Conservation (phyloP, 2,113 vertebrate genomes). For the Actinemys pallida region DNA sequence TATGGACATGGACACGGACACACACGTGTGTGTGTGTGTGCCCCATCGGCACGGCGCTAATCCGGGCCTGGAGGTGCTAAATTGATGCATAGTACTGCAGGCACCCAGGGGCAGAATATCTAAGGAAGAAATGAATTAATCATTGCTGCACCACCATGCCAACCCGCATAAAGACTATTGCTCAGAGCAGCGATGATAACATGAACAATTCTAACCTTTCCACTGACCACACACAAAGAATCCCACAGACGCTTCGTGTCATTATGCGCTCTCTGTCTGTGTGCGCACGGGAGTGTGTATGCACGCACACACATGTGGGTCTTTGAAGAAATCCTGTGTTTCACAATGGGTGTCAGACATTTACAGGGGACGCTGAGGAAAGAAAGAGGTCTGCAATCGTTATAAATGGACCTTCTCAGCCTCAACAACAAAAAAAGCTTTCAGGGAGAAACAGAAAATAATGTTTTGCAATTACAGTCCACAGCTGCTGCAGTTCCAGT, state of each 20-base stretch:
- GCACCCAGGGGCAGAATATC: conserved; percentile 60
- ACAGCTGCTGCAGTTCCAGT: conserved; percentile 78
- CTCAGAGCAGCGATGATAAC: neutral
- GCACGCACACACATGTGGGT: accelerated
- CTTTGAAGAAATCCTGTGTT: neutral
- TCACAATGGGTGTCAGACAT: conserved; percentile 15
- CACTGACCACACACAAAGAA: neutral
- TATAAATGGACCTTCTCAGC: conserved; percentile 51
- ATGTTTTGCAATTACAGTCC: conserved; percentile 84
- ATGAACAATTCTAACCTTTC: neutral
- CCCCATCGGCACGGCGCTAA: conserved; percentile 43
- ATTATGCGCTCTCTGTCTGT: accelerated
- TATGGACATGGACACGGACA: neutral
- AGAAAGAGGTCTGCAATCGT: conserved; percentile 39
- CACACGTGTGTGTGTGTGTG: neutral
- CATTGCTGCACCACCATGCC: neutral
- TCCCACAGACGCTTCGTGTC: neutral
- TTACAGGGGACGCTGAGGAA: neutral
- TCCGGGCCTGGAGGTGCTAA: conserved; percentile 40
- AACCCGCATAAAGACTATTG: neutral
- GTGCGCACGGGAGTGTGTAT: accelerated
- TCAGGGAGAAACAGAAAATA: conserved; percentile 86
- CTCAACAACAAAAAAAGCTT: conserved; percentile 69
- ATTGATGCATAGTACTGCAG: conserved; percentile 54
- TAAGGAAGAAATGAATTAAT: conserved; percentile 67